Percentiles rank a stretch among this genome's conserved stretches.
Evolutionary conservation across 2,113 vertebrate species (phyloP).

Genomic region (Sigmodon hispidus): DNA sequence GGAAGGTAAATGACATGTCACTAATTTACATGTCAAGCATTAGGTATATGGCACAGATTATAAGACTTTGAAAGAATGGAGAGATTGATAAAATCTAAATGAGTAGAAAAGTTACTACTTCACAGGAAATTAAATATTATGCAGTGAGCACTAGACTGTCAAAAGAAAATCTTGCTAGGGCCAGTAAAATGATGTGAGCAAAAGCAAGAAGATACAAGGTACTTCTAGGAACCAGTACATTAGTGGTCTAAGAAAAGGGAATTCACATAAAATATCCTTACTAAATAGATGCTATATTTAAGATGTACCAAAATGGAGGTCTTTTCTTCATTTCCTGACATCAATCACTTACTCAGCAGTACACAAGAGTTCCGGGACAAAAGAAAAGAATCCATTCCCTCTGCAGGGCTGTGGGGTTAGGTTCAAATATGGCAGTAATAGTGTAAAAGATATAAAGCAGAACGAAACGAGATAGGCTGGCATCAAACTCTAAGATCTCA

Average conservation of each 20-base stretch:
- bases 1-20: background rate
- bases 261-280: background rate
- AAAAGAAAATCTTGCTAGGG: background rate
- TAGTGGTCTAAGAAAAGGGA: background rate
- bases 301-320: background rate
- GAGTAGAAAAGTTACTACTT: slow-evolving; percentile 1
- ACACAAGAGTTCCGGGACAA: slow-evolving; percentile 2
- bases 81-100: background rate
- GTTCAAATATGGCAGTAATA: background rate
- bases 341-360: background rate
- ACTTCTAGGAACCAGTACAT: background rate
- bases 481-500: background rate
- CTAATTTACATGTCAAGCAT: background rate
- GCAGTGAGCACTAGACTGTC: background rate
- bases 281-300: background rate
- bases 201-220: background rate
- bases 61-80: background rate
- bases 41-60: background rate
- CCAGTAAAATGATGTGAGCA: background rate
- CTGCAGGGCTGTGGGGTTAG: background rate
- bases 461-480: background rate
- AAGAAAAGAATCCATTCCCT: background rate
- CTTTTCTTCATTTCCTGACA: background rate
- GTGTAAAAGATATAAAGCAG: slow-evolving; percentile 47
- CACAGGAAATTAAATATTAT: background rate